Evolutionary conservation across 1,140 invertebrate genomes (phyloP), one percentile per base, ranked within the genome.

Genomic region (Lanistes nyassanus): DNA sequence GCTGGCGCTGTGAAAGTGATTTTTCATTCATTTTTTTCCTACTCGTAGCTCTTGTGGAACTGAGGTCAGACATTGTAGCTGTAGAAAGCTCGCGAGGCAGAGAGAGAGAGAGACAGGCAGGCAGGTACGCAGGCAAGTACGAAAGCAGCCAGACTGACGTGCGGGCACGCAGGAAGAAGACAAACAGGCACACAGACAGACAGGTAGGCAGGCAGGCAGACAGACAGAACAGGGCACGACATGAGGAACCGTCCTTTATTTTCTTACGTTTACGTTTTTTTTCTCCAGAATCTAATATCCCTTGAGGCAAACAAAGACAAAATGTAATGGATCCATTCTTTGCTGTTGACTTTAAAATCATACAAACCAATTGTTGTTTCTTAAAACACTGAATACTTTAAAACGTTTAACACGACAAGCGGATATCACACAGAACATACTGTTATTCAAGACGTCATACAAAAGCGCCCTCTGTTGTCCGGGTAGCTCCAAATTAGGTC

Each of bases 401-500:
- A 60, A 60, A 60, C n/a, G 0, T 23, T 16, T 47, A 6, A 42
- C 39, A 31, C 7, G 56, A 60, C 13, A 60, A 11, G 23, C 29
- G 56, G 21, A 11, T n/a, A 60, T 9, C 1, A 26, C n/a, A 26
- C n/a, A 31, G 37, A 19, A 34, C 47, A 29, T 42, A 74, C 73
- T 51, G 36, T 65, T 65, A 19, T 31, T 23, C 11, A 73, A 34
- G 21, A 75, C 81, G 73, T 85, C 83, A 73, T 76, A 60, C 26
- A 85, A 47, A 39, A 85, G 65, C 26, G 78, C 74, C 13, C 75
- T 21, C 68, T 85, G 83, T 31, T 85, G 62, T 39, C 79, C 82
- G 3, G 83, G 82, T 26, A 85, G 76, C n/a, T 81, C 76, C 73
- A 85, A 80, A 9, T 77, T 67, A n/a, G 31, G 34, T 58, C 82